Conservation (phyloP, 2,113 vertebrate species). For the Aix galericulata region DNA sequence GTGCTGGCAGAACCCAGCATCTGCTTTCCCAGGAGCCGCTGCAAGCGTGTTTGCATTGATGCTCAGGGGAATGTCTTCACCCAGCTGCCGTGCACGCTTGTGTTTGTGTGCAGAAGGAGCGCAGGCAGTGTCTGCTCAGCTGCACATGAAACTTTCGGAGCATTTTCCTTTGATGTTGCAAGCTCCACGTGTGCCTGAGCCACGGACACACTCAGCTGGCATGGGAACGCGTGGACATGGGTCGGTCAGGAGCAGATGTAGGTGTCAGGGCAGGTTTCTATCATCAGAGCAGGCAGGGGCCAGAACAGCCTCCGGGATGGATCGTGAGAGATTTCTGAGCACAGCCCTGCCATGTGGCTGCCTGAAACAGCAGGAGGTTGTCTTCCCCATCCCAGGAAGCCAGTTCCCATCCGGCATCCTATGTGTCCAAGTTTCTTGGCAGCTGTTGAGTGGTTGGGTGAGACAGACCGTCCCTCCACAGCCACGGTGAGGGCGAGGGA, state of each 20-base stretch:
- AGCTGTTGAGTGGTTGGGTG: constrained; percentile 2
- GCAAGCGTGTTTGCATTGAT: neutral
- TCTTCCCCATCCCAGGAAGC: neutral
- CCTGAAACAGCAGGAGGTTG: constrained; percentile 20
- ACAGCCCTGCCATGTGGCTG: neutral
- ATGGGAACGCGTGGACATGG: neutral
- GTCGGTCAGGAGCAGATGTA: neutral
- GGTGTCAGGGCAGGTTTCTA: neutral
- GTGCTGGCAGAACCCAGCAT: neutral
- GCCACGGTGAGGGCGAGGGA: neutral
- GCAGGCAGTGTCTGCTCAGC: neutral
- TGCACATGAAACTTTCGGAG: neutral
- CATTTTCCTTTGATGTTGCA: neutral
- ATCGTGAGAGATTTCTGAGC: neutral
- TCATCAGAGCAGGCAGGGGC: neutral
- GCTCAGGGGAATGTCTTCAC: neutral
- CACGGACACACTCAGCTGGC: neutral
- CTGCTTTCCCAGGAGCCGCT: neutral
- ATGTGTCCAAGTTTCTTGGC: neutral
- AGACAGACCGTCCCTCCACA: neutral
- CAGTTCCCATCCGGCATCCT: neutral
- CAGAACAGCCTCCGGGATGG: neutral
- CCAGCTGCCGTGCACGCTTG: neutral
- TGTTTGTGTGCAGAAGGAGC: neutral
- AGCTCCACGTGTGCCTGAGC: rapidly evolving